These are phyloP conservation scores for Chelonia mydas DNA, from an alignment of 2,797 vertebrate species.

Conservation along the genomic window DNA sequence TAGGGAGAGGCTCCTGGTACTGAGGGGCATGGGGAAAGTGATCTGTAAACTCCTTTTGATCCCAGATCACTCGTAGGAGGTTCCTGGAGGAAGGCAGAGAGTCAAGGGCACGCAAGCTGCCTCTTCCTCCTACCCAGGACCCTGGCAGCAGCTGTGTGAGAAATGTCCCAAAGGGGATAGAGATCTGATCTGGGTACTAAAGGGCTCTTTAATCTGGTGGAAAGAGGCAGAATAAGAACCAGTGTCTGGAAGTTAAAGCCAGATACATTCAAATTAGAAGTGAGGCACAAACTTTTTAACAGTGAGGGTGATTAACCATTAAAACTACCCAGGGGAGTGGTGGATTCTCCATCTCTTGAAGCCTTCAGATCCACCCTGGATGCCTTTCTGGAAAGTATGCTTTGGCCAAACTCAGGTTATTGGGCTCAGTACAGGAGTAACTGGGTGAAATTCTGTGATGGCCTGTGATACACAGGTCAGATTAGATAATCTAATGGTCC, in stretches of 20 bases:
- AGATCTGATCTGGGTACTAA: neutral
- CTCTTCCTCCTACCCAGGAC: neutral
- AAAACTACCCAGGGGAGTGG: neutral
- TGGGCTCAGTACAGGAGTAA: neutral
- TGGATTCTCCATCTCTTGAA: neutral
- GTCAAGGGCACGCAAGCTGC: fast-evolving
- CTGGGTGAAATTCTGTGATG: neutral
- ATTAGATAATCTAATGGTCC: neutral
- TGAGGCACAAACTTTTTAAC: neutral
- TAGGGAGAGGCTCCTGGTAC: neutral
- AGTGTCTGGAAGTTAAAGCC: neutral
- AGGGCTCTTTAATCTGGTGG: neutral
- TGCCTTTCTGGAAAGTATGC: neutral
- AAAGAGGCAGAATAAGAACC: neutral
- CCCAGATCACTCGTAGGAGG: fast-evolving
- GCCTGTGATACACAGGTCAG: no score
- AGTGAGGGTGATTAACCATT: neutral
- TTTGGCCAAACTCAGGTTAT: neutral
- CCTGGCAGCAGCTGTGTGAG: no score
- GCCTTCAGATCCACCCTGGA: neutral
- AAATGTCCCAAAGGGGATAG: neutral
- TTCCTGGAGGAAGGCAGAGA: fast-evolving
- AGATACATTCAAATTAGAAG: neutral
- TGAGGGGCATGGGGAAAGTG: neutral
- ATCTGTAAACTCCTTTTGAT: fast-evolving